Conservation (phyloP, 2,888 invertebrate genomes). For the Eudemis profundana region DNA sequence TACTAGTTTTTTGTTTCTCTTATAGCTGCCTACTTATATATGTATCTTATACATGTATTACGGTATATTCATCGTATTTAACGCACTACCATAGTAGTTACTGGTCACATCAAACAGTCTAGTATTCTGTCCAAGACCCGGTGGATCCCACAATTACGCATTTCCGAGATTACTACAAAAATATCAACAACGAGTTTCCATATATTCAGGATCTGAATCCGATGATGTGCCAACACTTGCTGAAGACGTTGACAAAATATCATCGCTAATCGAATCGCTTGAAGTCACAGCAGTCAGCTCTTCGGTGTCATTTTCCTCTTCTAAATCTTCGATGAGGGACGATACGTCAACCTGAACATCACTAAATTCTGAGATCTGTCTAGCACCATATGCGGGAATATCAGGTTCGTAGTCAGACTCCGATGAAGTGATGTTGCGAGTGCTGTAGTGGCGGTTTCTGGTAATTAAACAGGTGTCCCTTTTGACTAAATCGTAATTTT, state of each 20-base stretch:
- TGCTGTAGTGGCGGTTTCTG: slow-evolving; percentile 59
- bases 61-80: not conserved
- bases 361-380: slow-evolving; percentile 19
- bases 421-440: slow-evolving; percentile 57
- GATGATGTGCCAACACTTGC: slow-evolving; percentile 35
- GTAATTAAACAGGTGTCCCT: slow-evolving; percentile 65
- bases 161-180: slow-evolving; percentile 38
- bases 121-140: slow-evolving; percentile 19
- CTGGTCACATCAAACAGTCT: slow-evolving; percentile 27
- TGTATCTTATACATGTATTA: not conserved
- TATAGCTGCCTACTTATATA: not conserved
- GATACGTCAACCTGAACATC: slow-evolving; percentile 19
- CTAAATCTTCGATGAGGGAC: slow-evolving; percentile 24
- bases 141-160: slow-evolving; percentile 11
- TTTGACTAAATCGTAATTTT: slow-evolving; percentile 82
- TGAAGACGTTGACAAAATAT: slow-evolving; percentile 33
- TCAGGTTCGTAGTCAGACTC: slow-evolving; percentile 50
- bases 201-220: slow-evolving; percentile 59
- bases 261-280: slow-evolving; percentile 46
- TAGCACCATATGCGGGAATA: slow-evolving; percentile 51
- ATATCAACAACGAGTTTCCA: slow-evolving; percentile 68
- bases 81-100: slow-evolving; percentile 21
- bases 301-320: slow-evolving; percentile 23
- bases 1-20: not conserved
- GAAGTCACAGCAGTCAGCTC: slow-evolving; percentile 53